phyloP scores from a whole-genome alignment of 2,797 vertebrate species.

The Cheirogaleus major region DNA sequence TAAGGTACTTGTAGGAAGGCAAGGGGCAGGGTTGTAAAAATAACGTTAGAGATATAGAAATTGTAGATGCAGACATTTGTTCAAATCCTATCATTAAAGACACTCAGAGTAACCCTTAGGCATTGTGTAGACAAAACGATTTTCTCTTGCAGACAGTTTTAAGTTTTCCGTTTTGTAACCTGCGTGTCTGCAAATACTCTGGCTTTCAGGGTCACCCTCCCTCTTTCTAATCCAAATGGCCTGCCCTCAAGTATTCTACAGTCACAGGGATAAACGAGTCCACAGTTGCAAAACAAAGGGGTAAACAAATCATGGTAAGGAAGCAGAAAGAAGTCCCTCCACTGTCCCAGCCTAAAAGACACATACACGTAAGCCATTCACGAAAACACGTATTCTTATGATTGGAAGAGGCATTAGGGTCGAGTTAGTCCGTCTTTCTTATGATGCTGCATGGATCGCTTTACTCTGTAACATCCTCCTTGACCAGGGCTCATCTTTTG shows the following conservation, averaged over 20 bases:
- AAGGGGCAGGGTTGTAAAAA: neutral
- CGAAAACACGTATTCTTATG: neutral
- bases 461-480: neutral
- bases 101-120: neutral
- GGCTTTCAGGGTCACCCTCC: neutral
- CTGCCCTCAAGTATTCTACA: neutral
- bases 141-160: neutral
- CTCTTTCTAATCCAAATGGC: neutral
- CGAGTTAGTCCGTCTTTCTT: neutral
- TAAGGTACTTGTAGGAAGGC: neutral
- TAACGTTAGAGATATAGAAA: conserved; percentile 2
- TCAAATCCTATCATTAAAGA: neutral
- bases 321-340: neutral
- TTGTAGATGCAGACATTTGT: neutral
- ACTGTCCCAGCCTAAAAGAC: neutral
- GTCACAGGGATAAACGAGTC: neutral
- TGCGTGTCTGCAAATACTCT: neutral
- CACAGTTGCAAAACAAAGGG: neutral
- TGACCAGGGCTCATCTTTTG: neutral
- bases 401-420: neutral
- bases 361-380: neutral
- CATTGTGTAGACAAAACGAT: conserved; percentile 30
- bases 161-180: conserved; percentile 1
- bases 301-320: neutral
- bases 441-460: neutral